Percentiles rank a stretch among this genome's conserved stretches.
These are phyloP conservation scores for Calcarius lapponicus DNA, from an alignment of 2,797 vertebrate genomes.

Conservation along the genomic window DNA sequence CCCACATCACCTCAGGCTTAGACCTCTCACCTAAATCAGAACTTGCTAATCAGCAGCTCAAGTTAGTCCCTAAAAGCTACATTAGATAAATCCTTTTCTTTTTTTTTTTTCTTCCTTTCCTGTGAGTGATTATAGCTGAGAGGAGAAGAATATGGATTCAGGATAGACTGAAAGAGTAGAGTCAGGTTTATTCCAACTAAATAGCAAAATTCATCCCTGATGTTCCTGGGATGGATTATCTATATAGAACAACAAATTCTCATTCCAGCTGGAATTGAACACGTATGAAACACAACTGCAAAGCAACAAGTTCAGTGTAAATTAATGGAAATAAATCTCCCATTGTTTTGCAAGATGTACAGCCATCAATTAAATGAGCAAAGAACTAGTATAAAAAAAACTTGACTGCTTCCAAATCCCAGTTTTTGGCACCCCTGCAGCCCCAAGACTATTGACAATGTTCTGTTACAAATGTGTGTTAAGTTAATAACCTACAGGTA, in stretches of 20 bases:
- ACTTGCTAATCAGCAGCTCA: not conserved
- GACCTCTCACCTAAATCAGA: not conserved
- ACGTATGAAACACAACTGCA: not conserved
- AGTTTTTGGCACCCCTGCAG: not conserved
- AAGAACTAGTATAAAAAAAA: not conserved
- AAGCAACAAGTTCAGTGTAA: not conserved
- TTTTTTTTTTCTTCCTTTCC: rapidly evolving
- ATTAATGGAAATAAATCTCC: not conserved
- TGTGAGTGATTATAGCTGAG: not conserved
- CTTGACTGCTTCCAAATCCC: not conserved
- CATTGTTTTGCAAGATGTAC: not conserved
- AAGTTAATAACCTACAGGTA: not conserved
- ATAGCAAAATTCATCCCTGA: not conserved
- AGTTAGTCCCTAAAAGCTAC: not conserved
- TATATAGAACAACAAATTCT: not conserved
- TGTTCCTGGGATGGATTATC: not conserved
- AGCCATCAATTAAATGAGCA: not conserved
- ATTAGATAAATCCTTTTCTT: not conserved
- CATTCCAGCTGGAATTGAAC: not conserved
- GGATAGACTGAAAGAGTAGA: not conserved
- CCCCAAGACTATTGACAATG: not conserved
- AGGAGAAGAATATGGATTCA: not conserved
- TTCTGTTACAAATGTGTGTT: not conserved
- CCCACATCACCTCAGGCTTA: not conserved
- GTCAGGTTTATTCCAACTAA: not conserved